Evolutionary conservation across 2,888 invertebrate species (phyloP).

Genomic region (Linnaemya tessellans): DNA sequence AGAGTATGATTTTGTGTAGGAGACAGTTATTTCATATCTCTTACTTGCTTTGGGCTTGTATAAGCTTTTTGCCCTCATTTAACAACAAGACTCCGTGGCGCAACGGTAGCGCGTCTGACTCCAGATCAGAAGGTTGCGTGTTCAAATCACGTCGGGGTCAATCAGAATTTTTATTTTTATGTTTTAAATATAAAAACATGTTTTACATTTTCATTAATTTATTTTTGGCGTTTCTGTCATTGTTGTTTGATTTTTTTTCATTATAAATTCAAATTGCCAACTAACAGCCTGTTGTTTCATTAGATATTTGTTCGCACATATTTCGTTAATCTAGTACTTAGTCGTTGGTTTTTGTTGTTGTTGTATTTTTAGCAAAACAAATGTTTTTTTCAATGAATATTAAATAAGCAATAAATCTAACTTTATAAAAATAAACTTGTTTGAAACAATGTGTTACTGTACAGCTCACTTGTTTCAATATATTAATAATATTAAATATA

Average conservation of each 20-base stretch:
- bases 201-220: constrained; percentile 13
- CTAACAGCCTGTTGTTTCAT: constrained; percentile 17
- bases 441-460: no score
- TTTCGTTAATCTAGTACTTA: background rate
- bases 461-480: no score
- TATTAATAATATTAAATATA: no score
- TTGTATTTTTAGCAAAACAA: background rate
- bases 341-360: background rate
- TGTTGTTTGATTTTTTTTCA: background rate
- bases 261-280: background rate
- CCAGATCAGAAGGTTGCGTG: constrained; percentile 79
- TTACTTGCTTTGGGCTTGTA: background rate
- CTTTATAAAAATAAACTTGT: no score
- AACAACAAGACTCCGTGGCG: constrained; percentile 76
- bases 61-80: fast-evolving
- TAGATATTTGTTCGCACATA: background rate
- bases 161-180: background rate
- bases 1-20: no score
- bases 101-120: constrained; percentile 79
- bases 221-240: background rate
- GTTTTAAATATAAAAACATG: background rate
- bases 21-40: background rate
- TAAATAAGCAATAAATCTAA: no score
- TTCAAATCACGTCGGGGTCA: constrained; percentile 79
- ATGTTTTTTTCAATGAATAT: background rate